Percentiles rank a stretch among this genome's conserved stretches.
Conservation (phyloP, 1,140 invertebrate genomes). For the Eriocheir sinensis region DNA sequence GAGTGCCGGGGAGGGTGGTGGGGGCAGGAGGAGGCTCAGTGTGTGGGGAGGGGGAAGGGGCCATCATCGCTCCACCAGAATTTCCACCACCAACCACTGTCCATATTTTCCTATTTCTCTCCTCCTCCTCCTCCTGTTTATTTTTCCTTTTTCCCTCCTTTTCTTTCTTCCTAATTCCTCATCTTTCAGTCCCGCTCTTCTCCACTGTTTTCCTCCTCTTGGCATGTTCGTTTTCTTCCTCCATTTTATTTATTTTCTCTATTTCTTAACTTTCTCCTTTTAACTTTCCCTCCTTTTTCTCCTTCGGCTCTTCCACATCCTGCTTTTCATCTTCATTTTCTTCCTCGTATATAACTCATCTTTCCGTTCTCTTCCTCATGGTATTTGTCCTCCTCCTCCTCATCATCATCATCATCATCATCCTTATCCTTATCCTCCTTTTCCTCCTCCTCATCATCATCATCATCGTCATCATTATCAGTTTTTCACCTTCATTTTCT, state of each 20-base stretch:
- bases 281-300: neutral
- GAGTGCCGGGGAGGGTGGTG: neutral
- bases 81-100: slow-evolving; percentile 30
- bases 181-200: neutral
- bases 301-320: neutral
- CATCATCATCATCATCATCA: no score
- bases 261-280: neutral
- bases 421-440: no score
- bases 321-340: neutral
- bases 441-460: no score
- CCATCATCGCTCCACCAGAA: slow-evolving; percentile 13
- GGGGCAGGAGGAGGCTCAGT: neutral
- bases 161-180: neutral
- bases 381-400: no score
- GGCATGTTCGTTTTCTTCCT: neutral
- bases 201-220: neutral
- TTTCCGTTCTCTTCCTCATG: neutral
- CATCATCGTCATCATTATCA: no score
- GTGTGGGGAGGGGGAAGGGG: neutral
- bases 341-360: no score
- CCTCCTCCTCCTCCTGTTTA: no score
- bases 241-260: neutral
- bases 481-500: no score
- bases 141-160: no score
- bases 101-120: neutral